phyloP scores from a whole-genome alignment of 2,888 invertebrate species.

The Ormia ochracea region DNA sequence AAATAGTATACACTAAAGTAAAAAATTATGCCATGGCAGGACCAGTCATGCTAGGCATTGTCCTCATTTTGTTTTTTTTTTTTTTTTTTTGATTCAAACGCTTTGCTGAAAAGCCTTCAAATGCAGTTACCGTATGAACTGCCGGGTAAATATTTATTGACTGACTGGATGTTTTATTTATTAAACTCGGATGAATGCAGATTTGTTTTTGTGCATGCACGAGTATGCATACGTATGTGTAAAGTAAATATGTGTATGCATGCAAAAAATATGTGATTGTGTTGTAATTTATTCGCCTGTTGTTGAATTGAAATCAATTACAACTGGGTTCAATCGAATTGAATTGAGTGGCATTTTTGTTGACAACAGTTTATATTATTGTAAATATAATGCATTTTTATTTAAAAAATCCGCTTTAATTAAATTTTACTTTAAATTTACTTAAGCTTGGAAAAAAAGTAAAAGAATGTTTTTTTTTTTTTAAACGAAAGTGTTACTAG shows the following conservation, averaged over 20 bases:
- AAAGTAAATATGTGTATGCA: background rate
- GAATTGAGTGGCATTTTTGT: conserved; percentile 60
- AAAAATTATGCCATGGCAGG: too few relatives aligned
- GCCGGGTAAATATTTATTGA: background rate
- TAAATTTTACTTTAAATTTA: conserved; percentile 48
- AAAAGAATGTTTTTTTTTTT: conserved; percentile 2
- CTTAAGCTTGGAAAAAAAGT: background rate
- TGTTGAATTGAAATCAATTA: conserved; percentile 62
- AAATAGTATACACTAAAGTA: too few relatives aligned
- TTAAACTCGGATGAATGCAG: background rate
- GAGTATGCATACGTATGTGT: background rate
- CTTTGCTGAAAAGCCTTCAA: background rate
- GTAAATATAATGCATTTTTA: conserved; percentile 54
- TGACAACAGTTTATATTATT: conserved; percentile 61
- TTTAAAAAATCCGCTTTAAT: conserved; percentile 58
- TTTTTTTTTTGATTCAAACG: too few relatives aligned
- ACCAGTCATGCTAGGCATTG: too few relatives aligned
- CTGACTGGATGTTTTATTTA: background rate
- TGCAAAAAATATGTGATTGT: conserved; percentile 21
- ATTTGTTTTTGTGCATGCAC: background rate
- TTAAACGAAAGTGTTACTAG: conserved; percentile 51
- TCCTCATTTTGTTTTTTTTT: too few relatives aligned
- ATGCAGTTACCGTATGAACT: background rate
- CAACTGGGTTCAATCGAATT: conserved; percentile 61
- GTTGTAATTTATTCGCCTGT: conserved; percentile 59